phyloP scores from a whole-genome alignment of 2,797 vertebrate species.

The Rhodeus uyekii region DNA sequence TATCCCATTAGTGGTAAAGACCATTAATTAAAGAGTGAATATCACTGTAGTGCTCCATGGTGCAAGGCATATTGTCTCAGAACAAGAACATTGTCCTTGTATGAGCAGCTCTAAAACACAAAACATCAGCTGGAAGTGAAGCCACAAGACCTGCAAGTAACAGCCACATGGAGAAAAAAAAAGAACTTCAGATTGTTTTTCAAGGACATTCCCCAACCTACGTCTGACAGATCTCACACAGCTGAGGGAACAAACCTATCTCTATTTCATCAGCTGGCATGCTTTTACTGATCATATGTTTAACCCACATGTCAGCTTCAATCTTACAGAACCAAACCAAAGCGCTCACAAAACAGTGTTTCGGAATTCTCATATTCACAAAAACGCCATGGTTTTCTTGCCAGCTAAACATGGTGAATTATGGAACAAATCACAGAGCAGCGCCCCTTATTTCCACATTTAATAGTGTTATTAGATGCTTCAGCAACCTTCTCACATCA shows the following conservation, averaged over 20 bases:
- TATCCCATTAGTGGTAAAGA: constrained; percentile 25
- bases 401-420: constrained; percentile 25
- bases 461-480: constrained; percentile 51
- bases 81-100: constrained; percentile 15
- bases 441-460: constrained; percentile 27
- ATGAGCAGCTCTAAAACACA: constrained; percentile 16
- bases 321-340: background rate
- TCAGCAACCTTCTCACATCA: constrained; percentile 50
- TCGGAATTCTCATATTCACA: constrained; percentile 21
- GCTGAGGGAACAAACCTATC: constrained; percentile 34
- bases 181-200: constrained; percentile 18
- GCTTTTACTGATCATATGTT: constrained; percentile 29
- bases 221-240: constrained; percentile 32
- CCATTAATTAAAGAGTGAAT: constrained; percentile 41
- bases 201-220: constrained; percentile 14
- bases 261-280: constrained; percentile 22
- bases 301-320: constrained; percentile 28
- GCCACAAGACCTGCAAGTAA: background rate
- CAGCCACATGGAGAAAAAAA: constrained; percentile 7
- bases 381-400: constrained; percentile 1
- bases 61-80: background rate
- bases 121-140: constrained; percentile 15
- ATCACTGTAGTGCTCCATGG: constrained; percentile 7
- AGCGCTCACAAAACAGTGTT: background rate
- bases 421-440: constrained; percentile 33